These are phyloP conservation scores for Coenobita brevimanus DNA, from an alignment of 1,140 invertebrate genomes.

Conservation along the genomic window DNA sequence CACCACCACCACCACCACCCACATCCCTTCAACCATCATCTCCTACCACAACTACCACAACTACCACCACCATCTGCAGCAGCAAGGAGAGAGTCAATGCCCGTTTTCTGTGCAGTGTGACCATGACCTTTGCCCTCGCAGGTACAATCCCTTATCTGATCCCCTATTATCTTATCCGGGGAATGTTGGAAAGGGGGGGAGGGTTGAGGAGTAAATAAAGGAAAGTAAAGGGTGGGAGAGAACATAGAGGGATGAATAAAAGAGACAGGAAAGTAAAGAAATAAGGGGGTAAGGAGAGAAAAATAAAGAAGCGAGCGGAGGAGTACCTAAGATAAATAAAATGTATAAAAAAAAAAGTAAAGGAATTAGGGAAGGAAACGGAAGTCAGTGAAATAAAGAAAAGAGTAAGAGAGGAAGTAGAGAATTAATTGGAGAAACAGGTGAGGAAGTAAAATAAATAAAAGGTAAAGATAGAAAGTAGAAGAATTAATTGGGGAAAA, in stretches of 20 bases:
- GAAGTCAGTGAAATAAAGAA: no score
- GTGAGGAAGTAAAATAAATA: background rate
- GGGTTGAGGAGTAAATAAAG: background rate
- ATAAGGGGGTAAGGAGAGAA: background rate
- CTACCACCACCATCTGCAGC: no score
- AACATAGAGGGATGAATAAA: background rate
- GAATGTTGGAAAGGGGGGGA: background rate
- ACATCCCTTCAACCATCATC: no score
- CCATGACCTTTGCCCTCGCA: no score
- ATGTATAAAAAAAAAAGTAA: background rate
- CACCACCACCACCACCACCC: no score
- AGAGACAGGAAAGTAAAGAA: background rate
- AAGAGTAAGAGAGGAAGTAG: background rate
- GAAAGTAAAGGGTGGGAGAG: background rate
- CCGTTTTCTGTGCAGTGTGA: no score
- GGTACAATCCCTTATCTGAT: background rate
- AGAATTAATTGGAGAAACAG: background rate
- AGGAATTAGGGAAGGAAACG: background rate
- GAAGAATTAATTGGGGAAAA: background rate
- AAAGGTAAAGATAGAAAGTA: background rate
- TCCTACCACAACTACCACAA: no score
- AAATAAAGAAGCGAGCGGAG: background rate
- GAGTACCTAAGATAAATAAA: background rate
- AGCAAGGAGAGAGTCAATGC: no score
- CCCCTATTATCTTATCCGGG: background rate